Percentiles rank a stretch among this genome's conserved stretches.
Conservation (phyloP, 35 echinoderm and acorn worm genomes). For the Ptychodera flava region DNA sequence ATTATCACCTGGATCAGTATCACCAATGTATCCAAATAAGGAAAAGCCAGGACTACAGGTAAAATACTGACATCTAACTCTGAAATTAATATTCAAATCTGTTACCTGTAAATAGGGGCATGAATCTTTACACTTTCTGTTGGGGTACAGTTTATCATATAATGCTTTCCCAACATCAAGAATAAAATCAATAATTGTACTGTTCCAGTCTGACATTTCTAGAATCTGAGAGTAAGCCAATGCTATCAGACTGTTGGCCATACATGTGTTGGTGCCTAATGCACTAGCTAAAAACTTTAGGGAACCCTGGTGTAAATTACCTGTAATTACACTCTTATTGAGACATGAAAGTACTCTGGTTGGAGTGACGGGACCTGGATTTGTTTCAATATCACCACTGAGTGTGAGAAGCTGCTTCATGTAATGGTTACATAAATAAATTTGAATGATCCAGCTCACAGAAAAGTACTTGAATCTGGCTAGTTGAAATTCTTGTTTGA, state of each 20-base stretch:
- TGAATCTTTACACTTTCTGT: neutral
- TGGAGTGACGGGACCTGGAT: neutral
- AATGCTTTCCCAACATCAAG: neutral
- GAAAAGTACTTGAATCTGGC: too few species aligned
- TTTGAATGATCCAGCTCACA: too few species aligned
- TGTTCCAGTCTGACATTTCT: neutral
- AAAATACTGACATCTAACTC: neutral
- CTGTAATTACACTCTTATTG: neutral
- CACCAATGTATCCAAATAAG: neutral
- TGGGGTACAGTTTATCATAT: neutral
- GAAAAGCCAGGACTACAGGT: neutral
- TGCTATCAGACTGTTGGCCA: neutral
- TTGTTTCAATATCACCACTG: neutral
- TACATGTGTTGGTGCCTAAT: neutral
- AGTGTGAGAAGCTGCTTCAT: neutral
- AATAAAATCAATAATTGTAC: neutral
- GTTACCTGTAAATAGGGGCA: neutral
- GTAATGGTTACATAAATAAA: neutral
- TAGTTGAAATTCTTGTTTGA: too few species aligned
- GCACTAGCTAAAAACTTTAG: neutral
- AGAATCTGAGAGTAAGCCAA: neutral
- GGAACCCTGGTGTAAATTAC: neutral
- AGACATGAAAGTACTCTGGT: neutral
- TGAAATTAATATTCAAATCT: neutral
- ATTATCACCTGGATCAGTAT: neutral